Percentiles rank a stretch among this genome's conserved stretches.
Conservation (phyloP, 2,797 vertebrate species). For the Oryzias dopingdopingensis region DNA sequence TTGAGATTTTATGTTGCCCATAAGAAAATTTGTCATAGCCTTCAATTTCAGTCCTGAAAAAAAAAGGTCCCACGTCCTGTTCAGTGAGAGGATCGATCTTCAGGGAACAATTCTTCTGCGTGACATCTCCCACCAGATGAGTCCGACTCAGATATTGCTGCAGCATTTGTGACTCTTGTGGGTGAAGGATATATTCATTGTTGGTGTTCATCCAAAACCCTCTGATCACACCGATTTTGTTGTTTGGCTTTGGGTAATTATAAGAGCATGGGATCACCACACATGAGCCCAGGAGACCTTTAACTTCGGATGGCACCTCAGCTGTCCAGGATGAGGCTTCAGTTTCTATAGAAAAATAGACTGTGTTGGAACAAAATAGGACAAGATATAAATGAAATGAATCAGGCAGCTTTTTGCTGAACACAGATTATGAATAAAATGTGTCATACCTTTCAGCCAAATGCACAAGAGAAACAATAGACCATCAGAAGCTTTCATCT, state of each 20-base stretch:
- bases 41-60: slow-evolving; percentile 70
- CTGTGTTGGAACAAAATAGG: not conserved
- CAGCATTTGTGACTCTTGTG: slow-evolving; percentile 13
- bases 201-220: slow-evolving; percentile 54
- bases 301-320: slow-evolving; percentile 43
- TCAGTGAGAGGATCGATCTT: slow-evolving; percentile 56
- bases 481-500: slow-evolving; percentile 35
- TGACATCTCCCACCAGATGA: slow-evolving; percentile 57
- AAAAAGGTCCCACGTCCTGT: slow-evolving; percentile 52
- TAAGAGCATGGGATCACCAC: slow-evolving; percentile 74
- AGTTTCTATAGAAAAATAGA: slow-evolving; percentile 3
- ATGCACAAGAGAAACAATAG: slow-evolving; percentile 31
- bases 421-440: not conserved
- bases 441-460: slow-evolving; percentile 32
- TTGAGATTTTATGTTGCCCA: not conserved
- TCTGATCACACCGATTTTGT: slow-evolving; percentile 1
- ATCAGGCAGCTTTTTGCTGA: not conserved
- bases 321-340: slow-evolving; percentile 53
- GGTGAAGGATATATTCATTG: slow-evolving; percentile 37
- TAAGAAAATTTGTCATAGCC: slow-evolving; percentile 42
- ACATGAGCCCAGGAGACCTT: slow-evolving; percentile 66
- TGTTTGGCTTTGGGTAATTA: slow-evolving; percentile 39
- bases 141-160: slow-evolving; percentile 40
- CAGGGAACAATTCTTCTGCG: slow-evolving; percentile 62
- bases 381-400: not conserved